Evolutionary conservation across 2,113 vertebrate genomes (phyloP), one percentile per base, ranked within the genome.

Genomic region (Paramisgurnus dabryanus): DNA sequence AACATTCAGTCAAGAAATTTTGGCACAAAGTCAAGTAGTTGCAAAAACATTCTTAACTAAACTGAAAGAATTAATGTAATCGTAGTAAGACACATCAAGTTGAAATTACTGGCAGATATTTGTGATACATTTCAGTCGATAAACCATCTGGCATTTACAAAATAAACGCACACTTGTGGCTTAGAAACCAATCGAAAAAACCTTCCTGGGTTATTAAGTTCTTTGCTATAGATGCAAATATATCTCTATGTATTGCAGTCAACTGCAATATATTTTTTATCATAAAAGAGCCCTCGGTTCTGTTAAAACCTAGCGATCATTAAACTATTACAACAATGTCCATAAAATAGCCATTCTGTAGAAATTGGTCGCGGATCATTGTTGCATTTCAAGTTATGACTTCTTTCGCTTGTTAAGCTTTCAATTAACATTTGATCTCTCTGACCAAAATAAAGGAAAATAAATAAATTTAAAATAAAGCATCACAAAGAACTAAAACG

Each of bases 401-500:
- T 82, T 75, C 43, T 74, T 67, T 4, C 17, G 17, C 50, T 57
- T 18, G 57, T 57, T 40, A 17, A 65, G 57, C 61, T 41, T 47
- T 8, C 74, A 75, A 63, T 0, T 53, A 1, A 53, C 63, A 12
- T 12, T 47, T 1, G 7, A 65, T 39, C 41, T 50, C 58, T 76
- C 22, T 18, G 39, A 27, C 58, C 13, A 47, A 81, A 45, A 39
- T 50, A 81, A 80, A 73, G 13, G 55, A 72, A 63, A 81, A 84
- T 81, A 84, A 84, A 84, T 81, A 73, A 40, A 80, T 73, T 9
- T 53, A 40, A 78, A 81, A 80, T 76, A 49, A 80, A 83, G 72
- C 53, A 8, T 63, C 45, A 74, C 72, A 74, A 61, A 22, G 71
- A 45, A 76, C 13, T 50, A 61, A 22, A 67, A 75, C 12, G 1